Evolutionary conservation across 2,888 invertebrate species (phyloP).

Genomic region (Agriopis leucophaearia): DNA sequence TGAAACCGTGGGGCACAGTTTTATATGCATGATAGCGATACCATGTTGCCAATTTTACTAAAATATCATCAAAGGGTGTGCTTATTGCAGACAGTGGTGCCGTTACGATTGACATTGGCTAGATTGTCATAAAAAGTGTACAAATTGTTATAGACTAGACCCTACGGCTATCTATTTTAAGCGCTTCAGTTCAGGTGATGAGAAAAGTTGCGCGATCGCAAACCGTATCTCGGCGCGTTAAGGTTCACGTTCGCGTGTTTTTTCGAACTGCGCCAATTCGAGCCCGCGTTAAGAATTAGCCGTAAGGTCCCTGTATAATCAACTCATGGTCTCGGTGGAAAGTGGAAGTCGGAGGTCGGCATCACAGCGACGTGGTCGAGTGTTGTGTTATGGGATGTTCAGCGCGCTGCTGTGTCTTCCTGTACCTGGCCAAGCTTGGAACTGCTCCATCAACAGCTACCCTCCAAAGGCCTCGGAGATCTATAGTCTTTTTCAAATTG

Average conservation of each 20-base stretch:
- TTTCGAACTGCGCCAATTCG: no score
- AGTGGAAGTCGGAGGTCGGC: constrained; percentile 37
- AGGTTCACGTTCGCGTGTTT: no score
- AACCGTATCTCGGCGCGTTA: no score
- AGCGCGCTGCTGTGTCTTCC: neutral
- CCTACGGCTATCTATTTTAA: no score
- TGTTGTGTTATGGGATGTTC: neutral
- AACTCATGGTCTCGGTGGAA: constrained; percentile 40
- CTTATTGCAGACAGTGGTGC: constrained; percentile 26
- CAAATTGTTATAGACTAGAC: constrained; percentile 45
- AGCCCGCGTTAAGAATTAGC: no score
- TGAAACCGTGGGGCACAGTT: neutral
- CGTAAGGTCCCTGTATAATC: constrained; percentile 28
- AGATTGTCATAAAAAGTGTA: constrained; percentile 42
- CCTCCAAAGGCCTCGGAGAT: no score
- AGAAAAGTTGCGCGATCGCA: no score
- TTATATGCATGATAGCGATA: constrained; percentile 21
- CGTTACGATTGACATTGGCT: constrained; percentile 38
- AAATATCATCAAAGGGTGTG: constrained; percentile 42
- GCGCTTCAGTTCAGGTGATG: no score
- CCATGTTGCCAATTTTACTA: constrained; percentile 27
- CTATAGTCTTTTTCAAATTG: no score
- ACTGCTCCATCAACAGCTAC: no score
- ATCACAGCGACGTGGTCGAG: neutral
- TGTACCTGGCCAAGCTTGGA: neutral